phyloP scores from a whole-genome alignment of 2,113 vertebrate species.

The Cyphomyrus discorhynchus region DNA sequence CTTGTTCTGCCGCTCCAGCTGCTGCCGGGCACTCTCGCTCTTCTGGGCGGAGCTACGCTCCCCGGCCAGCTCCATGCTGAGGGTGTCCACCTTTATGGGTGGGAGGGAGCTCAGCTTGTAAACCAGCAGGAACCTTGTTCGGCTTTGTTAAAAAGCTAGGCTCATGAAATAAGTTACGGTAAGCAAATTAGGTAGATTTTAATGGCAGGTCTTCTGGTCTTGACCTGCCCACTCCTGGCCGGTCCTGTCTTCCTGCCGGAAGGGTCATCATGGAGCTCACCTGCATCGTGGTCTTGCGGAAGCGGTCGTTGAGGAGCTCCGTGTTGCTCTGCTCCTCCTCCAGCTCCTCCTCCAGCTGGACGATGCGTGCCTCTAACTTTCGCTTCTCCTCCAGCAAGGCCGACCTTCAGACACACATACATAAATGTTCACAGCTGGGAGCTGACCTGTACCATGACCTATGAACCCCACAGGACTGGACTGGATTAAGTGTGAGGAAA shows the following conservation, averaged over 20 bases:
- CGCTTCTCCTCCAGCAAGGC: conserved; percentile 90
- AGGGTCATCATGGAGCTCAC: conserved; percentile 53
- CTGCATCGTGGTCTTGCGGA: conserved; percentile 90
- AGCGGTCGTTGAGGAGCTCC: conserved; percentile 91
- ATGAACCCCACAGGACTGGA: background rate
- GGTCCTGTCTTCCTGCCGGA: conserved; percentile 49
- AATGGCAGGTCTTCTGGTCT: background rate
- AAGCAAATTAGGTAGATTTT: background rate
- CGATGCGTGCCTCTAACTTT: conserved; percentile 81
- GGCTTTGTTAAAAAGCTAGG: background rate
- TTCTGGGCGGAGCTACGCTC: conserved; percentile 86
- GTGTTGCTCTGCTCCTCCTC: conserved; percentile 96
- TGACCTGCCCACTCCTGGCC: background rate
- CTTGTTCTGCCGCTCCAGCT: conserved; percentile 93
- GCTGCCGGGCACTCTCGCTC: conserved; percentile 87
- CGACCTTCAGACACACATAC: conserved; percentile 52
- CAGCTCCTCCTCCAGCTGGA: conserved; percentile 90
- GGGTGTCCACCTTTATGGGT: conserved; percentile 69
- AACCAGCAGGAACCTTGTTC: background rate
- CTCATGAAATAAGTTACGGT: background rate
- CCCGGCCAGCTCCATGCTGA: conserved; percentile 74
- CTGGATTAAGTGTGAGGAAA: conserved; percentile 42
- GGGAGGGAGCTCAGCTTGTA: background rate
- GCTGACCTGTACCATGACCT: background rate
- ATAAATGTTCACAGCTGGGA: background rate